Base-by-base conservation (phyloP, 2,888 invertebrate genomes). In the Caenorhabditis sp. region DNA sequence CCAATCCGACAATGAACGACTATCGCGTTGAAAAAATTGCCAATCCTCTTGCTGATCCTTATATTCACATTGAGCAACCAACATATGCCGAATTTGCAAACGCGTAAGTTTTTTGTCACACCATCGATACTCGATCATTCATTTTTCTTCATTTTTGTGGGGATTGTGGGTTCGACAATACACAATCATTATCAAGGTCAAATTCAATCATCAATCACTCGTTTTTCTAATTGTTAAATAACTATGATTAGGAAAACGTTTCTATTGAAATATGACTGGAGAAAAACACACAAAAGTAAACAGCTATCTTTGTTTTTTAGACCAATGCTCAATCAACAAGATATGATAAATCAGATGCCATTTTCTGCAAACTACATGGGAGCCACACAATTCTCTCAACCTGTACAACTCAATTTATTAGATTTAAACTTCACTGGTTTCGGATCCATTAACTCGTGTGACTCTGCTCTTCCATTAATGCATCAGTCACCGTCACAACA, bases 31-130 rank as follows among this genome's bases (percentile, higher is more conserved):
- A 73, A 55, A 73, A 73, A 27, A 68, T 73, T 36, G 31, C 66
- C 2, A 69, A 69, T 60, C 36, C 65, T 0, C 57, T 74, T 1
- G 50, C 62, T 14, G 69, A 74, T 36, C 74, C 69, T 5, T 74
- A 69, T 49, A 58, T 69, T 36, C 69, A 74, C 17, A 23, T 74
- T 14, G 69, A 69, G n/a, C 74, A 74, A 49, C 73, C 73, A 12
- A 69, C 66, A 1, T 74, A 74, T 63, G 69, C 74, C 50, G 74
- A 74, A 53, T 74, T 74, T 57, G 63, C 74, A n/a, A 74, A 74
- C 37, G 66, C 74, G 74, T 74, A 58, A 74, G 74, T 74, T 27
- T 24, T n/a, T 55, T 26, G 51, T 31, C 17, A 43, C 24, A 24
- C 10, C 58, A 26, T 58, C 19, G 19, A 58, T n/a, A 19, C 31